A percentile compares a stretch with the other conserved stretches of the same genome.
Conservation (phyloP, 2,797 vertebrate genomes). For the Lateolabrax maculatus region DNA sequence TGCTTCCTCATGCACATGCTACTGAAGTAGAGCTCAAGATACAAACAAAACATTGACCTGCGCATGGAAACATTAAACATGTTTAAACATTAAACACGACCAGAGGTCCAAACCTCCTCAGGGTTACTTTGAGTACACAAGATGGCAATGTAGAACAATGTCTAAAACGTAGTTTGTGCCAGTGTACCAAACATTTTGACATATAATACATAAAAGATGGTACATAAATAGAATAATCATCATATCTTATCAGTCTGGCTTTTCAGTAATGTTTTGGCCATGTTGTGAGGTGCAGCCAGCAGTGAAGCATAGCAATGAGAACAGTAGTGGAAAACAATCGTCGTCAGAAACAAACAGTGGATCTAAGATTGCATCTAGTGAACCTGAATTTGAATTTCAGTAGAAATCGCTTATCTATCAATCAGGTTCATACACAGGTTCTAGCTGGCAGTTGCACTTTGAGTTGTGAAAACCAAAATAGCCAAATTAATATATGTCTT, state of each 20-base stretch:
- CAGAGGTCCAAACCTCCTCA: not conserved
- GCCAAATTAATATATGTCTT: not conserved
- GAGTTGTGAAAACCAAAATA: not conserved
- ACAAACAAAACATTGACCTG: slow-evolving; percentile 1
- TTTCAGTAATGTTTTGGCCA: not conserved
- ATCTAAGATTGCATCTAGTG: not conserved
- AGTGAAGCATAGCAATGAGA: not conserved
- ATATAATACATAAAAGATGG: not conserved
- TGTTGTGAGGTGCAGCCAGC: not conserved
- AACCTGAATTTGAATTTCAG: not conserved
- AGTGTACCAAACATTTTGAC: not conserved
- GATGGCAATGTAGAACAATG: not conserved
- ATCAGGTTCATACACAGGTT: not conserved
- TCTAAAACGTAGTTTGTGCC: not conserved
- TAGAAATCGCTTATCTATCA: not conserved
- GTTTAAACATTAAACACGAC: too few relatives aligned
- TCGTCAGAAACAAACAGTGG: not conserved
- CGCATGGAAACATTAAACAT: not conserved
- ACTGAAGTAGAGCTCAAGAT: not conserved
- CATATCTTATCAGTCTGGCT: not conserved
- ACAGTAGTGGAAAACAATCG: not conserved
- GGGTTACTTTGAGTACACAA: not conserved
- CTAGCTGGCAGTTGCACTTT: not conserved
- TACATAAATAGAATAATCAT: not conserved
- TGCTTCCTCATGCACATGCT: not conserved